Conservation (phyloP, 2,888 invertebrate genomes). For the Teinopalpus imperialis region DNA sequence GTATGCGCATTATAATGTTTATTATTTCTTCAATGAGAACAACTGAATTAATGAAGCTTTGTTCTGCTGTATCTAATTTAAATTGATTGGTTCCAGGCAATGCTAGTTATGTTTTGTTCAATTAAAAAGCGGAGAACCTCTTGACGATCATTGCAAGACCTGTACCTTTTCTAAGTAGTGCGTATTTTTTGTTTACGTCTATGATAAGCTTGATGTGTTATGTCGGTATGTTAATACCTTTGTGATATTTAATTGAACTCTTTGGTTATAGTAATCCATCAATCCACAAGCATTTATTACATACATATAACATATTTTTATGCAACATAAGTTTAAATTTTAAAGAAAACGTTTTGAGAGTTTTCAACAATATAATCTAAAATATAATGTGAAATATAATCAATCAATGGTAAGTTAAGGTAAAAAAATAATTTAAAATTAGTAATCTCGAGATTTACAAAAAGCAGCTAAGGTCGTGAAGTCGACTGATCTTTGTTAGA, state of each 20-base stretch:
- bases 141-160: constrained; percentile 9
- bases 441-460: constrained; percentile 64
- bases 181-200: constrained; percentile 2
- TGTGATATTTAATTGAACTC: too few relatives aligned
- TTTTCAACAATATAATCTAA: constrained; percentile 56
- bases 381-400: too few relatives aligned
- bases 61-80: constrained; percentile 38
- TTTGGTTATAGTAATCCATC: too few relatives aligned
- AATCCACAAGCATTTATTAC: too few relatives aligned
- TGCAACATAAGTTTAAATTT: too few relatives aligned
- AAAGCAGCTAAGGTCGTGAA: constrained; percentile 60
- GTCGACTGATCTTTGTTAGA: constrained; percentile 61
- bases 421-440: constrained; percentile 71
- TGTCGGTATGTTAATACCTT: too few relatives aligned
- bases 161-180: neutral
- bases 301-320: constrained; percentile 30
- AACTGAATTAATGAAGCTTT: constrained; percentile 43
- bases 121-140: constrained; percentile 13
- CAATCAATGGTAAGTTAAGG: constrained; percentile 61
- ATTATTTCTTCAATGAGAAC: constrained; percentile 39
- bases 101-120: constrained; percentile 29
- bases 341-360: too few relatives aligned
- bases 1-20: constrained; percentile 53
- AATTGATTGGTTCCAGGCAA: constrained; percentile 25
- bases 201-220: too few relatives aligned